These are phyloP conservation scores for Anarhynchus alexandrinus DNA, from an alignment of 2,113 vertebrate species.

Conservation along the genomic window DNA sequence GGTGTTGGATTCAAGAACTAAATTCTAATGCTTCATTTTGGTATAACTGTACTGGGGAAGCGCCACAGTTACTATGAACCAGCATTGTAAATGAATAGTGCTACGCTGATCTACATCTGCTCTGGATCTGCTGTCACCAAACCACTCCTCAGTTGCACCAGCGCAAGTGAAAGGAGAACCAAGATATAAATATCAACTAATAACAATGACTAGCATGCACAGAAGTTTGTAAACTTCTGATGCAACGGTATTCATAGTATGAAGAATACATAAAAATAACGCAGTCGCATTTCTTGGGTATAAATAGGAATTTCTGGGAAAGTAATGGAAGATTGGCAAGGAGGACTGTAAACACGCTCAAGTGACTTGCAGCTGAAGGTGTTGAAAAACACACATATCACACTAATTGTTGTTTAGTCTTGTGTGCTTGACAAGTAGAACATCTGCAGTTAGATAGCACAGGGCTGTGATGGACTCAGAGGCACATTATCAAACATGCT, in stretches of 20 bases:
- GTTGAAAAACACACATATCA: background rate
- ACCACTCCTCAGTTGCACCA: background rate
- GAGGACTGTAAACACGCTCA: background rate
- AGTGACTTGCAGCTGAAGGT: background rate
- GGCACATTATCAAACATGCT: background rate
- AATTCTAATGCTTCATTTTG: background rate
- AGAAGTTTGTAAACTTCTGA: background rate
- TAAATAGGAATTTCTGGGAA: background rate
- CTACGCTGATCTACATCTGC: background rate
- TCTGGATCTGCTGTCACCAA: background rate
- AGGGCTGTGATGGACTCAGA: background rate
- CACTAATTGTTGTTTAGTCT: background rate
- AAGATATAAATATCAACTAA: background rate
- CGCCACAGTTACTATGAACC: background rate
- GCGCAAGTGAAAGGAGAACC: background rate
- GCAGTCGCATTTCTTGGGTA: background rate
- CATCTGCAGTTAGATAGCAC: background rate
- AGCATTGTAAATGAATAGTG: background rate
- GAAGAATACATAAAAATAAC: background rate
- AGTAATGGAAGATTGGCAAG: background rate
- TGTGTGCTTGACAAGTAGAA: background rate
- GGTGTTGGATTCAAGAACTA: background rate
- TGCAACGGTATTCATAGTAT: background rate
- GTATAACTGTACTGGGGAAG: background rate
- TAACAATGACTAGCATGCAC: background rate